Evolutionary conservation across 2,888 invertebrate genomes (phyloP), one percentile per base, ranked within the genome.

Genomic region (Drosophila subquinaria): DNA sequence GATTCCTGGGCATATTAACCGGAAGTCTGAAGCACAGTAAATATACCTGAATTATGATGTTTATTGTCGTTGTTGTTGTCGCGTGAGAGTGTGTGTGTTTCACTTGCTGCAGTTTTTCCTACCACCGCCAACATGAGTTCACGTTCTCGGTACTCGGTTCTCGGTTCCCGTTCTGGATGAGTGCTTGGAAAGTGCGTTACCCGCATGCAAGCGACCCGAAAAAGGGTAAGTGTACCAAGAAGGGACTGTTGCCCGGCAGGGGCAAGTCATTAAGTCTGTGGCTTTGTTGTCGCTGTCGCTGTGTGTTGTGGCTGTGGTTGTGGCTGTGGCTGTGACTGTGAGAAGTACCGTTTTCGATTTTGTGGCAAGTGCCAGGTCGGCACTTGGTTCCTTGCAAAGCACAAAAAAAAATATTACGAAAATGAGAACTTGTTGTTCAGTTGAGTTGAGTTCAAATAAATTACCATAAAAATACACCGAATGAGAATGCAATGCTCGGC

Each of bases 11-110:
- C 74, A 76, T 60, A 72, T 79, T 75, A 73, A 81, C 69, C 85
- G 85, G 85, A 85, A 81, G 85, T 85, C 67, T 76, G 70, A 62
- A 79, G 72, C 82, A 76, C 73, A 85, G 79, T 79, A 84, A 84
- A 87, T 84, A 78, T 70, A 80, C 74, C 84, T 85, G 80, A 85
- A 80, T 82, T 85, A 87, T 85, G 82, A 84, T 84, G 78, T 84
- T 78, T 69, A 47, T 59, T 56, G 40, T 35, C 35, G 38, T 45
- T 61, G 10, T 60, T 67, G 50, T 23, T 66, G 45, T 30, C 40
- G 59, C 27, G 45, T 30, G 51, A 33, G 15, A 50, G 42, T 45
- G 33, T 11, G 9, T 40, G 33, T 50, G n/a, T 51, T 63, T 61
- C 13, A 40, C 66, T 48, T 53, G 45, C 40, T 65, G 62, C 59